Conservation (phyloP, 2,113 vertebrate genomes). For the Puffinus mauretanicus region DNA sequence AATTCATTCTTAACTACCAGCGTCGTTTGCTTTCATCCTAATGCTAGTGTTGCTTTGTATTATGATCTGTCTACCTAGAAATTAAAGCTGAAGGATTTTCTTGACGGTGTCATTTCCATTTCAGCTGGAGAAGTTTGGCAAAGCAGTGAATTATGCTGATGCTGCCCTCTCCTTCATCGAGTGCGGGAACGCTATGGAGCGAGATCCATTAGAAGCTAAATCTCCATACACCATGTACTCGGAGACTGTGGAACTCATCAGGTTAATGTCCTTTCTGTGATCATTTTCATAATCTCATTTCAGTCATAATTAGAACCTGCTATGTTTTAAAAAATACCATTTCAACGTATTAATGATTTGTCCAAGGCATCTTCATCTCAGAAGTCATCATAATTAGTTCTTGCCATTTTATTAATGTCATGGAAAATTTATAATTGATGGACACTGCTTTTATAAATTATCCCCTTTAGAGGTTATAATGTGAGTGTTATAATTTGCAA, state of each 20-base stretch:
- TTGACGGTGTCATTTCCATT: constrained; percentile 59
- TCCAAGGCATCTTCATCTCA: constrained; percentile 75
- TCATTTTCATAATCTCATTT: constrained; percentile 75
- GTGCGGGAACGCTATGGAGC: constrained; percentile 97
- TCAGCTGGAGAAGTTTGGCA: constrained; percentile 96
- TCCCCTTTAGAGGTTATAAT: constrained; percentile 77
- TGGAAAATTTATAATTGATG: constrained; percentile 80
- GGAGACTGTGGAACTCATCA: constrained; percentile 98
- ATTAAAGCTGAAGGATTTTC: constrained; percentile 2
- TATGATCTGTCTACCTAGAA: neutral
- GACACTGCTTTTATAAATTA: constrained; percentile 80
- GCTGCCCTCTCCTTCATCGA: constrained; percentile 97
- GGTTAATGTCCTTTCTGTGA: constrained; percentile 80
- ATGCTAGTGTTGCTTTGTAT: neutral
- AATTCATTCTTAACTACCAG: neutral
- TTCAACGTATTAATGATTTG: constrained; percentile 75
- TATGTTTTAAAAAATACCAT: constrained; percentile 74
- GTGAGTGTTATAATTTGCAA: constrained; percentile 75
- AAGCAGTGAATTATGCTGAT: constrained; percentile 97
- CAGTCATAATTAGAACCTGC: constrained; percentile 73
- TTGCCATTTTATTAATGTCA: constrained; percentile 81
- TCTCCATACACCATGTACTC: constrained; percentile 99
- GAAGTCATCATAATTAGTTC: constrained; percentile 80
- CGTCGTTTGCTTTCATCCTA: neutral
- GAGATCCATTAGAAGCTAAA: constrained; percentile 95